A percentile compares a stretch with the other conserved stretches of the same genome.
phyloP scores from a whole-genome alignment of 2,797 vertebrate species.

The Characodon lateralis region DNA sequence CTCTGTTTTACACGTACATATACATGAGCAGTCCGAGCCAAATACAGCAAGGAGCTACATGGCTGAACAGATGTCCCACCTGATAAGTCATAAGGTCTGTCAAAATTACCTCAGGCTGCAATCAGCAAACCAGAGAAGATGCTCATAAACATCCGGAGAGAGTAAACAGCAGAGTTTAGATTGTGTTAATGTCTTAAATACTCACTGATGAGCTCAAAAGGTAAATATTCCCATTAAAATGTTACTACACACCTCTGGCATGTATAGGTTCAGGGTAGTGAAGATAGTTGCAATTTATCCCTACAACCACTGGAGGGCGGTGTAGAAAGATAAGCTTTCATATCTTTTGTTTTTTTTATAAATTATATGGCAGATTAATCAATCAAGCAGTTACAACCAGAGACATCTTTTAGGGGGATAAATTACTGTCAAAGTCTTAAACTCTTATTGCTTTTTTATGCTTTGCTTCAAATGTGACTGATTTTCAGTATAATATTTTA shows the following conservation, averaged over 20 bases:
- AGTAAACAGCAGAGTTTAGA: background rate
- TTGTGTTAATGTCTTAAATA: background rate
- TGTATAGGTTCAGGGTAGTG: background rate
- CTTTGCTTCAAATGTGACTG: background rate
- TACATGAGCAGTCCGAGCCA: constrained; percentile 32
- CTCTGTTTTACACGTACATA: constrained; percentile 30
- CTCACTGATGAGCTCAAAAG: constrained; percentile 1
- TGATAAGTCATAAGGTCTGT: constrained; percentile 21
- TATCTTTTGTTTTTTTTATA: constrained; percentile 6
- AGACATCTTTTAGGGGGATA: background rate
- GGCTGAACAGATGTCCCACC: constrained; percentile 56
- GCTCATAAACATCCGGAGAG: constrained; percentile 6
- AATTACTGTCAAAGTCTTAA: too few species aligned
- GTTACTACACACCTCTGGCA: background rate
- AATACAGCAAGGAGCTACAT: constrained; percentile 19
- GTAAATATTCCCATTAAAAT: background rate
- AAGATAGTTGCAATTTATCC: constrained; percentile 21
- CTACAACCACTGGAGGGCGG: constrained; percentile 54
- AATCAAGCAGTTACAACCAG: constrained; percentile 44
- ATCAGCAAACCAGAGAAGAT: constrained; percentile 19
- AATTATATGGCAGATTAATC: constrained; percentile 27
- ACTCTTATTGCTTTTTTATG: background rate
- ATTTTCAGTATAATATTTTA: too few species aligned
- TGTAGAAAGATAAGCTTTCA: constrained; percentile 10
- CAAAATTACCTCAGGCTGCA: constrained; percentile 11